Evolutionary conservation across 2,113 vertebrate genomes (phyloP), one percentile per base, ranked within the genome.

Genomic region (Tauraco erythrolophus): DNA sequence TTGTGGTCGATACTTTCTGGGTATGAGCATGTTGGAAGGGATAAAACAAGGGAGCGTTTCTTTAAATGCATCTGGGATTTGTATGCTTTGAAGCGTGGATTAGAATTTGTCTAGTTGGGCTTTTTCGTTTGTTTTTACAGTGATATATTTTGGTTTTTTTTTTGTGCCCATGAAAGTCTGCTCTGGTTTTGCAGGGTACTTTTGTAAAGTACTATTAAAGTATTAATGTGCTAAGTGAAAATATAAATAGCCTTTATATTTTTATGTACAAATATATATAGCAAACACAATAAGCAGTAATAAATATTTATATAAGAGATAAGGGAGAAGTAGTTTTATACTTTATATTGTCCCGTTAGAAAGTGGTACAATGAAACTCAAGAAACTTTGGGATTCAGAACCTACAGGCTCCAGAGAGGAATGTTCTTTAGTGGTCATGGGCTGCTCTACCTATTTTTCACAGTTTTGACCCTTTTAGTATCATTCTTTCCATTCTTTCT

Each of bases 71-170:
- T 30, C 30, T 82, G 33, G 6, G 25, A 51, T 68, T 75, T 1
- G 2, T 54, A 21, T 71, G 14, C 35, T 85, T 82, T 48, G 19
- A 76, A 68, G 31, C 15, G 17, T 37, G 48, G 14, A n/a, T 89
- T 66, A 54, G 25, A 81, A 57, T 54, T 78, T 61, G 5, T 50
- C 27, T 14, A 10, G 35, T 33, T 14, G 30, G 50, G 50, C 17
- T 53, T 28, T 53, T 8, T 15, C 33, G 8, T 51, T 60, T 64
- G 70, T 46, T 28, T 68, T 21, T 51, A 24, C 1, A 8, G 4
- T 30, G 80, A 4, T 45, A 19, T 57, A 8, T 54, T n/a, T 33
- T 7, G 9, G 1, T 0, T 1, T 2, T 3, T 2, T 3, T 46
- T 62, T 70, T 80, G 14, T 72, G 12, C 23, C 25, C 4, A 1